Evolutionary conservation across 1,140 invertebrate species (phyloP).

Genomic region (Steinernema khuongi): DNA sequence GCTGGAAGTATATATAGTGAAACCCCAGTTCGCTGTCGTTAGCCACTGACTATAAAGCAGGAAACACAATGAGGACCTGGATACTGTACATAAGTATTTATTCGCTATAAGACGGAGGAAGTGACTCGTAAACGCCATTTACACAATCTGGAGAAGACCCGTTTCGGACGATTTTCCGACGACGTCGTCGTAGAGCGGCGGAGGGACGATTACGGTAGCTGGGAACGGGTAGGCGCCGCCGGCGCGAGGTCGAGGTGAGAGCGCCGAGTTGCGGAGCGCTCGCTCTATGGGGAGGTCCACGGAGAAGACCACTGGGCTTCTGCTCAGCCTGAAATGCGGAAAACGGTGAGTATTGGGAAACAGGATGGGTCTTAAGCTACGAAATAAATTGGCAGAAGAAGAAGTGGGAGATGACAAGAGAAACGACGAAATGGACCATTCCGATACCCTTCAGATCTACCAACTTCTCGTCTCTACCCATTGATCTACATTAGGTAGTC

Average conservation of each 20-base stretch:
- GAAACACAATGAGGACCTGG: no score
- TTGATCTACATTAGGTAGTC: no score
- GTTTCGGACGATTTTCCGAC: conserved; percentile 7
- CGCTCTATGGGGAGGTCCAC: not conserved
- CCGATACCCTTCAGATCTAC: no score
- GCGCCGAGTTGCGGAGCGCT: not conserved
- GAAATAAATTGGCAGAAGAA: not conserved
- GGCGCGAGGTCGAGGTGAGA: not conserved
- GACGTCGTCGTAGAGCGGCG: conserved; percentile 11
- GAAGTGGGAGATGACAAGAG: not conserved
- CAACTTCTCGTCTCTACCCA: no score
- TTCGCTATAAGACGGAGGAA: not conserved
- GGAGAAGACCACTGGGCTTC: conserved; percentile 1
- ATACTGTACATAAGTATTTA: conserved; percentile 8
- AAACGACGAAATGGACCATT: no score
- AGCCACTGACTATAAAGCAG: no score
- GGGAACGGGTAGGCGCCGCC: conserved; percentile 2
- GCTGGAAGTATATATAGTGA: no score
- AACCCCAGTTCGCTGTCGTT: no score
- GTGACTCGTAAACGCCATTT: not conserved
- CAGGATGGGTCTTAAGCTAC: not conserved
- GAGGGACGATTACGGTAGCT: not conserved
- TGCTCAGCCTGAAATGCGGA: conserved; percentile 5
- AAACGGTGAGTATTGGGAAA: not conserved
- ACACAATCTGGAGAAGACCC: conserved; percentile 9